Evolutionary conservation across 2,888 invertebrate species (phyloP), one percentile per base, ranked within the genome.

Genomic region (Cotesia congregata): DNA sequence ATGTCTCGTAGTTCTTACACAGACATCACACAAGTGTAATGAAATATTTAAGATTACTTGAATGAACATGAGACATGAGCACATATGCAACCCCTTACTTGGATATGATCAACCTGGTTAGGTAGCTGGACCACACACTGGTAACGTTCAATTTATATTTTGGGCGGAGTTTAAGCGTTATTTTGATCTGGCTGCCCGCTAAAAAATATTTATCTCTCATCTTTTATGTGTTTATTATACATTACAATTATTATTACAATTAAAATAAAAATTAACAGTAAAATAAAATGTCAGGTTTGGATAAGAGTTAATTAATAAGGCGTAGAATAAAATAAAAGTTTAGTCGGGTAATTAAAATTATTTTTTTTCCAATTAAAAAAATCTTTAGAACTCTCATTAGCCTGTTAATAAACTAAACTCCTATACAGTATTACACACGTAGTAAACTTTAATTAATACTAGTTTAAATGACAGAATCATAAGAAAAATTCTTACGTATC

Each of bases 141-240:
- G 86, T 86, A 86, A 85, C 86, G 84, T 85, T 86, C 86, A 86
- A 86, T 86, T 86, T 86, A 86, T 86, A 86, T 86, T 86, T 86
- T 86, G 86, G 86, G 86, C 86, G 86, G 86, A 85, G 86, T 86
- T 84, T 77, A 39, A 60, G 75, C 81, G 83, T 86, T 86, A 86
- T 86, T 86, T 86, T 86, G 86, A 83, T 83, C 84, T 68, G 41
- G 20, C 17, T 65, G 60, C 60, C 30, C 30, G 30, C 30, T 30
- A 30, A 30, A 30, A 30, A 30, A 3, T 39, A n/a, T 60, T 72
- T 64, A 41, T 73, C 67, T 59, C 50, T 73, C n/a, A 50, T 41
- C 17, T 38, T 60, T 50, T 30, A 50, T 39, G 6, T 64, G 9
- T 20, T 64, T 38, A 20, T 65, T 30, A 50, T 50, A 50, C 12